Conservation (phyloP, 2,888 invertebrate species). For the Mesoligia furuncula region DNA sequence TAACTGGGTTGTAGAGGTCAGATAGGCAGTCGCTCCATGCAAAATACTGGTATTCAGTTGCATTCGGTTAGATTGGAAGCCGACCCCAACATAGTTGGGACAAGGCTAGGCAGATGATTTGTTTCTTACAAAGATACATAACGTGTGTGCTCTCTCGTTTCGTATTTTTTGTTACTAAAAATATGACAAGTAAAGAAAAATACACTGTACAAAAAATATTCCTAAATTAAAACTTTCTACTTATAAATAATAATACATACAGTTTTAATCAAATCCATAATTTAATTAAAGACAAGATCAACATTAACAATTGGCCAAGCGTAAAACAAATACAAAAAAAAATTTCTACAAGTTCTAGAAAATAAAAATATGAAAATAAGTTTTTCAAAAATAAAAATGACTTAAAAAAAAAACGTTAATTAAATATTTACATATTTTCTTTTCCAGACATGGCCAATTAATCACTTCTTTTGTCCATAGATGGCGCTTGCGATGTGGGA, state of each 20-base stretch:
- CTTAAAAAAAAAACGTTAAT: neutral
- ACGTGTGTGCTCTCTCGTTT: neutral
- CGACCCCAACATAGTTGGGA: neutral
- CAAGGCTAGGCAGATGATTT: neutral
- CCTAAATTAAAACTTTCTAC: constrained; percentile 39
- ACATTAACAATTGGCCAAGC: constrained; percentile 10
- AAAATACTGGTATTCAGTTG: neutral
- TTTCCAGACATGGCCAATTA: neutral
- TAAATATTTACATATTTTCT: neutral
- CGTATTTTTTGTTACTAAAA: constrained; percentile 1
- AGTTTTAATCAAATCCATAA: constrained; percentile 49
- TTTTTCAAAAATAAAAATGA: neutral
- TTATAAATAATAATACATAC: constrained; percentile 50
- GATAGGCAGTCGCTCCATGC: neutral
- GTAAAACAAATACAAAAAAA: neutral
- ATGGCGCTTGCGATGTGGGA: constrained; percentile 27
- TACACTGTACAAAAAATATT: constrained; percentile 6
- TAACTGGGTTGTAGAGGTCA: neutral
- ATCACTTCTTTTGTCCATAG: constrained; percentile 8
- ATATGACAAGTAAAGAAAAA: constrained; percentile 10
- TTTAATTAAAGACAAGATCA: constrained; percentile 46
- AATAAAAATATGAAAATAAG: neutral
- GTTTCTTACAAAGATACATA: neutral
- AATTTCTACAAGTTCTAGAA: neutral
- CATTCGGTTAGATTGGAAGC: neutral